Percentiles rank a stretch among this genome's conserved stretches.
phyloP scores from a whole-genome alignment of 2,113 vertebrate genomes.

The Oriolus oriolus region DNA sequence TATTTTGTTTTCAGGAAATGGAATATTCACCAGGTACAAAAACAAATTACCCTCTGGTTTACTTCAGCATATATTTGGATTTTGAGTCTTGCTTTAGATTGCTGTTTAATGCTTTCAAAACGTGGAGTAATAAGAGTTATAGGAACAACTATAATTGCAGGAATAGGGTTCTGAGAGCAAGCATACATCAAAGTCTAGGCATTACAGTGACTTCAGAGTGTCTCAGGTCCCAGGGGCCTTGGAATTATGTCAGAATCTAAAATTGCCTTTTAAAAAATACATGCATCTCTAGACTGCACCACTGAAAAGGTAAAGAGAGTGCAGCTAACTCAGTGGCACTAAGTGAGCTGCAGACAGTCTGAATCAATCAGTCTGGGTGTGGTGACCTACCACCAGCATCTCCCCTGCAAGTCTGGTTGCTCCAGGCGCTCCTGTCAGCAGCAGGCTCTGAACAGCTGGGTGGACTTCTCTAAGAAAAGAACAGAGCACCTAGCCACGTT shows the following conservation, averaged over 20 bases:
- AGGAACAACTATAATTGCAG: background rate
- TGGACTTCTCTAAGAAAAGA: background rate
- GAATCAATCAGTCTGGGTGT: background rate
- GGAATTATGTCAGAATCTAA: slow-evolving; percentile 21
- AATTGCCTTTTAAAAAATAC: background rate
- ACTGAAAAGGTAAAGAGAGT: slow-evolving; percentile 5
- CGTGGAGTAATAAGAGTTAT: background rate
- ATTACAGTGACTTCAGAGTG: background rate
- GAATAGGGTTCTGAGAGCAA: background rate
- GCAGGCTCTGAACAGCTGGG: background rate
- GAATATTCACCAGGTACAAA: background rate
- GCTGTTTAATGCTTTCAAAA: background rate
- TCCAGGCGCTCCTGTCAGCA: background rate
- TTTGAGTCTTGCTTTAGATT: background rate
- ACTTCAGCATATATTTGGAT: background rate
- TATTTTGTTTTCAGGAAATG: background rate
- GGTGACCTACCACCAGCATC: background rate
- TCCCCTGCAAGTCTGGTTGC: background rate
- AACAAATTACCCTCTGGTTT: background rate
- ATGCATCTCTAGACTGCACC: background rate
- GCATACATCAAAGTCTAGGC: background rate
- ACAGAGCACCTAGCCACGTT: background rate
- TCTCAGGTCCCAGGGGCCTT: background rate
- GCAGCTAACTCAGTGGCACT: background rate
- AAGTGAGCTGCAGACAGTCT: slow-evolving; percentile 18